Evolutionary conservation across 2,113 vertebrate genomes (phyloP).

Genomic region (Phalacrocorax carbo): DNA sequence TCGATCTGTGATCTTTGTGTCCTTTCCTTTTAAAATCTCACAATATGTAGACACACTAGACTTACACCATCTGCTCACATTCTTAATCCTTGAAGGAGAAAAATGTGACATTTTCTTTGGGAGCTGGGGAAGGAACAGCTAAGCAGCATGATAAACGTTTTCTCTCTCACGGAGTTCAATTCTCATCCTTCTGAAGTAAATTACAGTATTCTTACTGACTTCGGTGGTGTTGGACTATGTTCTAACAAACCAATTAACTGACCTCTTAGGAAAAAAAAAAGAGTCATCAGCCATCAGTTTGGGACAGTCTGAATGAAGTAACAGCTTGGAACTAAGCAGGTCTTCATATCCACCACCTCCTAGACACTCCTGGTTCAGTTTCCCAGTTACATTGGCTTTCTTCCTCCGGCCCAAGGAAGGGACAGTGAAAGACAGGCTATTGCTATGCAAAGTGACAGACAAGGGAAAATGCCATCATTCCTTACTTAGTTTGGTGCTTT

Average conservation of each 20-base stretch:
- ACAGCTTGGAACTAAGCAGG: background rate
- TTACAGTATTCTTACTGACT: background rate
- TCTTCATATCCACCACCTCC: background rate
- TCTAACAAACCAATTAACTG: background rate
- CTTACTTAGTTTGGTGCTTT: background rate
- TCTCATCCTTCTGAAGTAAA: background rate
- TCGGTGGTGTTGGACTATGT: background rate
- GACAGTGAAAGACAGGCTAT: background rate
- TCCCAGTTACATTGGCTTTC: background rate
- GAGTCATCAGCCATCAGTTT: background rate
- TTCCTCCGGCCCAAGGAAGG: background rate
- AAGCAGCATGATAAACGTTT: background rate
- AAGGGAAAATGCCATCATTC: background rate
- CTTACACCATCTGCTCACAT: background rate
- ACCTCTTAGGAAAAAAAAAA: background rate
- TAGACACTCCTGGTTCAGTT: background rate
- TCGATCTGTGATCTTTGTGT: background rate
- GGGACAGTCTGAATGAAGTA: background rate
- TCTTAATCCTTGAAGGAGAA: background rate
- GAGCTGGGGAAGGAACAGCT: background rate
- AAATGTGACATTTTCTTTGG: background rate
- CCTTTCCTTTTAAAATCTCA: background rate
- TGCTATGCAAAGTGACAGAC: background rate
- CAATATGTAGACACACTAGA: background rate
- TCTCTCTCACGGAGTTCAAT: background rate